Percentiles rank a stretch among this genome's conserved stretches.
These are phyloP conservation scores for Trachelus iudaicus DNA, from an alignment of 2,888 invertebrate species.

Conservation along the genomic window DNA sequence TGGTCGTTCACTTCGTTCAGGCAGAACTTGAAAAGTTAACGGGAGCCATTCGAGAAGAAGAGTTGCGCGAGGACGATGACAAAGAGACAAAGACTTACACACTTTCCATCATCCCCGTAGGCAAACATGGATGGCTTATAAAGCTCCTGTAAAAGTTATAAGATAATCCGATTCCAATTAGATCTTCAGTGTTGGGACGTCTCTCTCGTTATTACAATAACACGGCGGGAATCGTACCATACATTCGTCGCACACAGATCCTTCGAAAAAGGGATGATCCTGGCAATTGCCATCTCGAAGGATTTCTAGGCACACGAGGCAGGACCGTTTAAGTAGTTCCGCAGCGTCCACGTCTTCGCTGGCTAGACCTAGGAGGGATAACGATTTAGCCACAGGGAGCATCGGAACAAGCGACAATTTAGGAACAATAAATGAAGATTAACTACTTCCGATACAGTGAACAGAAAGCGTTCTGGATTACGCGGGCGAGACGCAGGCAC, in stretches of 20 bases:
- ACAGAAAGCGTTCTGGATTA: no score
- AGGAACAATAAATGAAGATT: neutral
- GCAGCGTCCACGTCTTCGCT: neutral
- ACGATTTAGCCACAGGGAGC: no score
- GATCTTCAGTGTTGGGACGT: neutral
- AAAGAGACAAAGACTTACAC: slow-evolving; percentile 41
- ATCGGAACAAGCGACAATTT: neutral
- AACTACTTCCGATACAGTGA: neutral
- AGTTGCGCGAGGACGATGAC: no score
- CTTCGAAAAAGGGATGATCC: slow-evolving; percentile 59
- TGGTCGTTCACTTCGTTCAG: neutral
- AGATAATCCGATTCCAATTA: neutral
- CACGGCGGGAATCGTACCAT: slow-evolving; percentile 40
- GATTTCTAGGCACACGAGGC: slow-evolving; percentile 47
- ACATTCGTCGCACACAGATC: slow-evolving; percentile 55
- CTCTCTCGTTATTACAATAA: neutral
- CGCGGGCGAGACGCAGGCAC: no score
- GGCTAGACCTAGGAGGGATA: neutral
- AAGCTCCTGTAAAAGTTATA: slow-evolving; percentile 36
- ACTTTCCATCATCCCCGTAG: slow-evolving; percentile 59
- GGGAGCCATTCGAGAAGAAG: neutral
- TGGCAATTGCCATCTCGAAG: slow-evolving; percentile 14
- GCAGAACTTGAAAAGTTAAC: slow-evolving; percentile 1
- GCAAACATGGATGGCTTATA: slow-evolving; percentile 52
- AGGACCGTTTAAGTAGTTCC: slow-evolving; percentile 29